Percentiles rank a stretch among this genome's conserved stretches.
Evolutionary conservation across 2,888 invertebrate species (phyloP).

Genomic region (Ypsolopha scabrella): DNA sequence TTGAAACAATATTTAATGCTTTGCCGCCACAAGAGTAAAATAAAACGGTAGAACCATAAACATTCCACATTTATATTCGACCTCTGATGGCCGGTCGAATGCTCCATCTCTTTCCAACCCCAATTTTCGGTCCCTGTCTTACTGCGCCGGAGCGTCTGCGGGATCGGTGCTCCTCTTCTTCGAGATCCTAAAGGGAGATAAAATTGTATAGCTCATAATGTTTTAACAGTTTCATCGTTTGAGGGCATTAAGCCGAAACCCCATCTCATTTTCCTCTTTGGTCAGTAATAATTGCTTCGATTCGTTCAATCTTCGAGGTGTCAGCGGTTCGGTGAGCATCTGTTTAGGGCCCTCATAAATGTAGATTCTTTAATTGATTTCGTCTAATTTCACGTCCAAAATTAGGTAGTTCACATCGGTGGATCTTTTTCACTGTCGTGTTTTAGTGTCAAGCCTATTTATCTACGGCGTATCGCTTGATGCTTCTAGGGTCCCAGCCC

Average conservation of each 20-base stretch:
- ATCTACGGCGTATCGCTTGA: no score
- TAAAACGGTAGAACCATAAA: conserved; percentile 70
- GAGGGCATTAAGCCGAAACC: conserved; percentile 35
- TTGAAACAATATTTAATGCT: conserved; percentile 69
- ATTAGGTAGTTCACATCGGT: not conserved
- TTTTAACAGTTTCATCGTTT: conserved; percentile 60
- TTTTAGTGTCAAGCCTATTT: no score
- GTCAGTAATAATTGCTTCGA: conserved; percentile 58
- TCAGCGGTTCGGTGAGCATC: conserved; percentile 28
- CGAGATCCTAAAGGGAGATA: conserved; percentile 56
- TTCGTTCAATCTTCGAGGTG: conserved; percentile 48
- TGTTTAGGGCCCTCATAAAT: conserved; percentile 35
- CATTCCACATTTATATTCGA: conserved; percentile 70
- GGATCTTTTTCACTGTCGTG: no score
- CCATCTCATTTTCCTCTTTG: conserved; percentile 60
- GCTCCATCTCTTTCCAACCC: conserved; percentile 27
- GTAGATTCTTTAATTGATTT: conserved; percentile 50
- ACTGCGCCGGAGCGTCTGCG: conserved; percentile 62
- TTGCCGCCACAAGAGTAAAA: conserved; percentile 61
- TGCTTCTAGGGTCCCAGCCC: no score
- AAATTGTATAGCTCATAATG: conserved; percentile 64
- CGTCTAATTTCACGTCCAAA: conserved; percentile 31
- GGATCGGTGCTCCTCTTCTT: conserved; percentile 29
- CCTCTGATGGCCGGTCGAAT: conserved; percentile 54
- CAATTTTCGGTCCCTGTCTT: conserved; percentile 30